phyloP scores from a whole-genome alignment of 1,140 invertebrate genomes.

The Scaptodrosophila lebanonensis region DNA sequence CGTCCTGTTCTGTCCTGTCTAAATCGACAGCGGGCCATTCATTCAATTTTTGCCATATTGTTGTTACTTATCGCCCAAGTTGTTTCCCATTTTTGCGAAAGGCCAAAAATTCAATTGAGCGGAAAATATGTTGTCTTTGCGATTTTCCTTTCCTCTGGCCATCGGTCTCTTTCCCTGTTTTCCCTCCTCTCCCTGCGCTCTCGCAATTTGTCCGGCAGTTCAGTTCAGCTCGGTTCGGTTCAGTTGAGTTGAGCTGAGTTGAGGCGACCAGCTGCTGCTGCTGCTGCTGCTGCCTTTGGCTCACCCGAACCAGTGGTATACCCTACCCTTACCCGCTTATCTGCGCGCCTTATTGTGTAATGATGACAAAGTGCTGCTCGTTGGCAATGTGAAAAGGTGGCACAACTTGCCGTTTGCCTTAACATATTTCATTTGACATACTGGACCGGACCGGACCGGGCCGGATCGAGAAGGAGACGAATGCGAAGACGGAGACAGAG shows the following conservation, averaged over 20 bases:
- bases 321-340: too few species aligned
- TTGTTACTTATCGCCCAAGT: constrained; percentile 70
- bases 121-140: constrained; percentile 73
- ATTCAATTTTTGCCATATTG: constrained; percentile 64
- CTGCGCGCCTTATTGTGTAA: constrained; percentile 57
- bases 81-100: constrained; percentile 46
- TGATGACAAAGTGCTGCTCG: constrained; percentile 65
- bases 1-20: too few species aligned
- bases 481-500: too few species aligned
- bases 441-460: too few species aligned
- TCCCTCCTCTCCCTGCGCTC: constrained; percentile 11
- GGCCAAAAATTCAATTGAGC: constrained; percentile 72
- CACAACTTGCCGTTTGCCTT: constrained; percentile 4
- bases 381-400: constrained; percentile 13
- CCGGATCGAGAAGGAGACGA: too few species aligned
- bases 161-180: constrained; percentile 43
- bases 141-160: constrained; percentile 54
- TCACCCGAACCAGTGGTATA: too few species aligned
- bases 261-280: neutral
- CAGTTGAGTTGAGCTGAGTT: too few species aligned
- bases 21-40: constrained; percentile 37
- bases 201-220: too few species aligned
- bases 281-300: constrained; percentile 1
- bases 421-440: too few species aligned
- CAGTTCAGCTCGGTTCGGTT: too few species aligned